Evolutionary conservation across 1,140 invertebrate species (phyloP).

Genomic region (Drosophila kurseongensis): DNA sequence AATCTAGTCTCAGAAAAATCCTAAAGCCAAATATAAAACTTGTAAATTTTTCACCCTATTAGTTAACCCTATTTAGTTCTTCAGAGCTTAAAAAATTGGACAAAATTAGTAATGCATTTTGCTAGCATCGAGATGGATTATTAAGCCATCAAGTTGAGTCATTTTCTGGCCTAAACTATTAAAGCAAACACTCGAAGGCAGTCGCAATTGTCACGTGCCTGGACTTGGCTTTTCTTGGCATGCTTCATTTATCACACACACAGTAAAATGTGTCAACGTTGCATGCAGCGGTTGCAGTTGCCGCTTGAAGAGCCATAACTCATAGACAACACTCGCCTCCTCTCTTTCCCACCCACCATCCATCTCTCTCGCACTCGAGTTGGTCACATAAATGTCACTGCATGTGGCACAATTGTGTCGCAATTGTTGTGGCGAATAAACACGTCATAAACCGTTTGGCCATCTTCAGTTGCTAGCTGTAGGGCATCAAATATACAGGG

Average conservation of each 20-base stretch:
- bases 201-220: constrained; percentile 28
- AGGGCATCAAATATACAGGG: constrained; percentile 14
- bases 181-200: constrained; percentile 24
- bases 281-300: constrained; percentile 38
- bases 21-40: background rate
- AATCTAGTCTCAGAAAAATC: too few relatives aligned
- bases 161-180: constrained; percentile 12
- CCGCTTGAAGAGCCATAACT: constrained; percentile 65
- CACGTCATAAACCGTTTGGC: constrained; percentile 50
- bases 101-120: background rate
- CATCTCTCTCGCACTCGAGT: constrained; percentile 28
- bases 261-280: constrained; percentile 59
- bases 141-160: background rate
- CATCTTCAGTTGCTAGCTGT: constrained; percentile 16
- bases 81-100: background rate
- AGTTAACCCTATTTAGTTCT: background rate
- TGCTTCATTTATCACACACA: constrained; percentile 67
- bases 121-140: background rate
- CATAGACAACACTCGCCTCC: constrained; percentile 58
- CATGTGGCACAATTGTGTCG: constrained; percentile 74
- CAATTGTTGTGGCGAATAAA: constrained; percentile 62
- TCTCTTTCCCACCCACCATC: constrained; percentile 17
- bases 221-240: constrained; percentile 40
- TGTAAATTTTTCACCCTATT: background rate
- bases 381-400: constrained; percentile 75